A percentile compares a stretch with the other conserved stretches of the same genome.
Conservation (phyloP, 2,113 vertebrate species). For the Platysteira castanea region DNA sequence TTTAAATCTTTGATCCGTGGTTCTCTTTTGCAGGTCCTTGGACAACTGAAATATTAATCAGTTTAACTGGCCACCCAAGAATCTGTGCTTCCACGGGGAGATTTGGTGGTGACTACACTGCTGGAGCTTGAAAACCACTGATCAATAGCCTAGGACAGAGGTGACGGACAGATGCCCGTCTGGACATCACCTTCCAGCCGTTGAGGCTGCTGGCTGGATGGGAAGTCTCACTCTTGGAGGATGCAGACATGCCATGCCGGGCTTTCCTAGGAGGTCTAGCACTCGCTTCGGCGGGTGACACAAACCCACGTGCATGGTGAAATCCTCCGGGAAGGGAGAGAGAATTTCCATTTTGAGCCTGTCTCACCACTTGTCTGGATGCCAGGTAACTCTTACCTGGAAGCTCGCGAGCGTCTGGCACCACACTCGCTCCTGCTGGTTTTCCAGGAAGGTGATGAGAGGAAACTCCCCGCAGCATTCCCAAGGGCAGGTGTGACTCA, state of each 20-base stretch:
- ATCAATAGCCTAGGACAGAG: not conserved
- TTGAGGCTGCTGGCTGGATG: not conserved
- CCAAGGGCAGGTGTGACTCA: constrained; percentile 29
- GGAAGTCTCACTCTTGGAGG: not conserved
- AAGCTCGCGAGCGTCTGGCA: not conserved
- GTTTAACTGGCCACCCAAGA: not conserved
- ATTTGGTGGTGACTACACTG: not conserved
- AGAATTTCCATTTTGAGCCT: not conserved
- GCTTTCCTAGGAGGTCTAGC: not conserved
- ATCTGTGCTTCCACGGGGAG: not conserved
- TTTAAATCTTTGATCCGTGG: not conserved
- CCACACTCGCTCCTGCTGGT: not conserved
- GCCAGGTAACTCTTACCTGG: constrained; percentile 40
- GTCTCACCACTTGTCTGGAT: constrained; percentile 17
- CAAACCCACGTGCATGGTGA: not conserved
- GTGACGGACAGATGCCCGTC: not conserved
- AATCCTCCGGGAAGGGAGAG: not conserved
- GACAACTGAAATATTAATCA: not conserved
- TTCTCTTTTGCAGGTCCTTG: not conserved
- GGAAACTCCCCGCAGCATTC: not conserved
- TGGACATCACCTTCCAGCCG: not conserved
- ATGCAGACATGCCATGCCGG: not conserved
- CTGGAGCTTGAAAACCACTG: not conserved
- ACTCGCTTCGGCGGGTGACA: fast-evolving
- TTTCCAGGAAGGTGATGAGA: constrained; percentile 53